A percentile compares a stretch with the other conserved stretches of the same genome.
These are phyloP conservation scores for Parotocinclus haroldoi DNA, from an alignment of 2,797 vertebrate species.

Conservation along the genomic window DNA sequence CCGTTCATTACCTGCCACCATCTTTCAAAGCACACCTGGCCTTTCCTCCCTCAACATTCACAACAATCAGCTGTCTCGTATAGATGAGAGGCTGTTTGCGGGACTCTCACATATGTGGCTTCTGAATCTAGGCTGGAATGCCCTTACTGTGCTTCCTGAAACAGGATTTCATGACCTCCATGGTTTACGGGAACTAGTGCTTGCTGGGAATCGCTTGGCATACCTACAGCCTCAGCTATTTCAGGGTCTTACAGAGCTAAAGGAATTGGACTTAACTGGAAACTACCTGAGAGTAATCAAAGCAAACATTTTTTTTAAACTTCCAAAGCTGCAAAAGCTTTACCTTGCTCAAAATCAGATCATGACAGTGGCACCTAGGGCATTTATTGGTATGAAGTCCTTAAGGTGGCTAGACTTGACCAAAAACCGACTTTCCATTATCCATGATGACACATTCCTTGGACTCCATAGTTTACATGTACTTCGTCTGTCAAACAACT, in stretches of 20 bases:
- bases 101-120: constrained; percentile 90
- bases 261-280: constrained; percentile 87
- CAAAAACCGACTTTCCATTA: constrained; percentile 79
- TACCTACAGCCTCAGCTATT: constrained; percentile 91
- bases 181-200: constrained; percentile 82
- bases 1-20: constrained; percentile 67
- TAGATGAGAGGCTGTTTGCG: constrained; percentile 85
- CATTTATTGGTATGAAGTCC: constrained; percentile 88
- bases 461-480: constrained; percentile 86
- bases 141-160: constrained; percentile 84
- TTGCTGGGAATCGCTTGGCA: constrained; percentile 87
- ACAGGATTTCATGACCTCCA: constrained; percentile 80
- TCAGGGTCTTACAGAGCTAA: constrained; percentile 83
- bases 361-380: constrained; percentile 78
- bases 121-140: constrained; percentile 93
- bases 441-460: constrained; percentile 87
- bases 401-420: constrained; percentile 93
- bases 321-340: constrained; percentile 89
- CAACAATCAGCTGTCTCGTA: constrained; percentile 83
- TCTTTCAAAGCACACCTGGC: constrained; percentile 82
- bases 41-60: constrained; percentile 86
- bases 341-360: constrained; percentile 91
- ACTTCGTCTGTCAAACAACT: constrained; percentile 88
- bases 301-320: constrained; percentile 83
- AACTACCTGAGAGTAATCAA: constrained; percentile 87